phyloP scores from a whole-genome alignment of 2,113 vertebrate species.

The Ploceus nigricollis region DNA sequence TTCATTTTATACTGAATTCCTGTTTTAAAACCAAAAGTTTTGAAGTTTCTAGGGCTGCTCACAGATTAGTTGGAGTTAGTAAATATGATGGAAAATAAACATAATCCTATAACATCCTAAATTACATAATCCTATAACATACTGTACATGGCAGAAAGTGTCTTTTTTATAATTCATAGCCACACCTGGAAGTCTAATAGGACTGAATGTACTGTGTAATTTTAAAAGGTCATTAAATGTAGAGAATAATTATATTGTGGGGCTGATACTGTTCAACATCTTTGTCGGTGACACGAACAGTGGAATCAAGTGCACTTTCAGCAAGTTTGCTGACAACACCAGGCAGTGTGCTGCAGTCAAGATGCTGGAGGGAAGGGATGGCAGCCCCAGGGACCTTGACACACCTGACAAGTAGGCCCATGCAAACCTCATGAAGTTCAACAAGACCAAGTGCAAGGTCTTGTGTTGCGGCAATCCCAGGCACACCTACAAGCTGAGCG shows the following conservation, averaged over 20 bases:
- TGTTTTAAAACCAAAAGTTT: background rate
- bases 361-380: background rate
- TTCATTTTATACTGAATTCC: background rate
- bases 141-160: background rate
- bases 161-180: background rate
- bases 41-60: background rate
- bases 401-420: background rate
- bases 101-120: background rate
- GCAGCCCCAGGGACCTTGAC: background rate
- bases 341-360: background rate
- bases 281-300: background rate
- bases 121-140: background rate
- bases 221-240: background rate
- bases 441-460: background rate
- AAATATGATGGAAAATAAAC: background rate
- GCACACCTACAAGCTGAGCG: background rate
- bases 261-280: background rate
- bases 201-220: background rate
- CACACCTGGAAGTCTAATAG: background rate
- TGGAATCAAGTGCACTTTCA: background rate
- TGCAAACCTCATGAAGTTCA: background rate
- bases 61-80: background rate
- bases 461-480: rapidly evolving
- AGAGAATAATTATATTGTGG: background rate
- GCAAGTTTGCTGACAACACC: background rate